Evolutionary conservation across 2,113 vertebrate genomes (phyloP).

Genomic region (Sebastes schlegelii): DNA sequence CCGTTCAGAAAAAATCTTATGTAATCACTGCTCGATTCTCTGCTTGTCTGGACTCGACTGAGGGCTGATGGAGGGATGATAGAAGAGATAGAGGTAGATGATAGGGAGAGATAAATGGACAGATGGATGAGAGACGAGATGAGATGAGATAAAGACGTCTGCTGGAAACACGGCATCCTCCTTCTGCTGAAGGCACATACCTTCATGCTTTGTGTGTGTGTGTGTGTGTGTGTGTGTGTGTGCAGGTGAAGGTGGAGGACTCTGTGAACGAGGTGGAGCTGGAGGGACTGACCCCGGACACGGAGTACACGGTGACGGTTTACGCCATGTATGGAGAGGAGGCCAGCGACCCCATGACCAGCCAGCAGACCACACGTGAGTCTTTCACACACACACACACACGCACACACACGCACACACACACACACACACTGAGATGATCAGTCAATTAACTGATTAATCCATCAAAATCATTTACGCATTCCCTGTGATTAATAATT

Average conservation of each 20-base stretch:
- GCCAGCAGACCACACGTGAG: slow-evolving; percentile 95
- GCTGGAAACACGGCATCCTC: background rate
- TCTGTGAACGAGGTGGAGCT: slow-evolving; percentile 90
- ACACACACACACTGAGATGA: background rate
- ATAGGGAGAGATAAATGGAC: background rate
- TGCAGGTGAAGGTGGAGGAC: slow-evolving; percentile 91
- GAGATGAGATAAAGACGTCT: background rate
- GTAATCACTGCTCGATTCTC: background rate
- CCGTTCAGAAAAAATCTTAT: background rate
- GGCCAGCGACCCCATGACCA: slow-evolving; percentile 96
- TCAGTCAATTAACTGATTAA: background rate
- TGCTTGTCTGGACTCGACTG: slow-evolving; percentile 11
- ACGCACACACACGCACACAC: background rate
- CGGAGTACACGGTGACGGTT: slow-evolving; percentile 96
- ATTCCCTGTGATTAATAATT: background rate
- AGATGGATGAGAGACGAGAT: background rate
- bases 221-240: slow-evolving; percentile 20
- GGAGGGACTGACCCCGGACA: slow-evolving; percentile 88
- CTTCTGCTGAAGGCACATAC: background rate
- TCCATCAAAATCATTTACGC: too few species aligned
- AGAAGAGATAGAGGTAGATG: background rate
- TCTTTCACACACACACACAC: slow-evolving; percentile 19
- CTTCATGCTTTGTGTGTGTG: background rate
- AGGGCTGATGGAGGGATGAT: background rate
- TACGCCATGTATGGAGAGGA: slow-evolving; percentile 98